Conservation (phyloP, 1,140 invertebrate genomes). For the Anthonomus grandis region DNA sequence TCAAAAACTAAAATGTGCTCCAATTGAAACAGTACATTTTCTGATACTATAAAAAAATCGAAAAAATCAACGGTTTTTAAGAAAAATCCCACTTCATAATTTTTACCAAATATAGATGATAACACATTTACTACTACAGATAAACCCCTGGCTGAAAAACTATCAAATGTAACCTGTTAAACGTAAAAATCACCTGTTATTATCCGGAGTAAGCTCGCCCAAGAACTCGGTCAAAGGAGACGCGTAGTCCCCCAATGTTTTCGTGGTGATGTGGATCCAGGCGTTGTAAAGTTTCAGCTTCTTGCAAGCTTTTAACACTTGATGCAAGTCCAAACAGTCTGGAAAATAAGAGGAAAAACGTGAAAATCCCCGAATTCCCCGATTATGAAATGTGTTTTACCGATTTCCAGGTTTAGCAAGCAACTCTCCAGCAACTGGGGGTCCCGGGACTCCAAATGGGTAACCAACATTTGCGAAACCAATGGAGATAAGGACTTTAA, state of each 20-base stretch:
- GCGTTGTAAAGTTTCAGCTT: conserved; percentile 78
- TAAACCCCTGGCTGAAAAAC: too few relatives aligned
- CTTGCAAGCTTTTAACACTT: conserved; percentile 77
- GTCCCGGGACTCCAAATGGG: conserved; percentile 58
- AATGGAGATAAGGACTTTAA: conserved; percentile 55
- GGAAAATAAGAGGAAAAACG: conserved; percentile 1
- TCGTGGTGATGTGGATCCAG: conserved; percentile 85
- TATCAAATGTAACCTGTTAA: too few relatives aligned
- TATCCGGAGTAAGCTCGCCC: conserved; percentile 52
- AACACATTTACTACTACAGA: too few relatives aligned
- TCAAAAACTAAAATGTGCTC: too few relatives aligned
- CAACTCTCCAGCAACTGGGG: conserved; percentile 71
- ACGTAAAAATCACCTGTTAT: conserved; percentile 45
- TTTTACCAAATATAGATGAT: too few relatives aligned
- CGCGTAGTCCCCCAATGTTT: conserved; percentile 79
- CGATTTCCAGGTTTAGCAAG: conserved; percentile 76
- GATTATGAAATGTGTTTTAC: conserved; percentile 1
- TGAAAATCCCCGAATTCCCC: background rate
- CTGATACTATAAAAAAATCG: too few relatives aligned
- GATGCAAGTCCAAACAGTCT: conserved; percentile 83
- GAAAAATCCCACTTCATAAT: too few relatives aligned
- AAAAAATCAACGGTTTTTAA: too few relatives aligned
- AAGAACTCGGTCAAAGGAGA: conserved; percentile 78
- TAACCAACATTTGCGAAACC: conserved; percentile 66
- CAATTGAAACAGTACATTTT: too few relatives aligned